A percentile compares a stretch with the other conserved stretches of the same genome.
Evolutionary conservation across 2,888 invertebrate genomes (phyloP).

Genomic region (Drosophila melanocephala): DNA sequence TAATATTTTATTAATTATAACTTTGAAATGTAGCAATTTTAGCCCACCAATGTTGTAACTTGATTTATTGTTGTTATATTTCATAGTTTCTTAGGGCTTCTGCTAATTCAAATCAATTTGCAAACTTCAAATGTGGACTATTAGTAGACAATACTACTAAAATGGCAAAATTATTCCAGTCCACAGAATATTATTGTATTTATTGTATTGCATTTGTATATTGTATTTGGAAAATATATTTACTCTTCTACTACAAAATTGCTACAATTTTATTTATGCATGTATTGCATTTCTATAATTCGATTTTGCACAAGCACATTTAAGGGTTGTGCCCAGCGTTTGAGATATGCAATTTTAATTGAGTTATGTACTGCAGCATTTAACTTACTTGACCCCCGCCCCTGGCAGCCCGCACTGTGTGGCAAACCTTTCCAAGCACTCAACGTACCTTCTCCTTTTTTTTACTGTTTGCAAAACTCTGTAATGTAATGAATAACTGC

Average conservation of each 20-base stretch:
- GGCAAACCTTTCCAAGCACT: conserved; percentile 32
- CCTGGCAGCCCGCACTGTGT: conserved; percentile 1
- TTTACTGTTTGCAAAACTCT: not conserved
- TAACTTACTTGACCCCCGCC: conserved; percentile 3
- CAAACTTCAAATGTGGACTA: not conserved
- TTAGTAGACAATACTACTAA: not conserved
- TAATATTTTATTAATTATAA: not conserved
- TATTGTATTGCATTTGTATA: no score
- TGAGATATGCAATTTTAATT: conserved; percentile 21
- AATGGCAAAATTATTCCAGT: not conserved
- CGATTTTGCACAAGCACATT: conserved; percentile 11
- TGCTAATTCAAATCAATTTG: not conserved
- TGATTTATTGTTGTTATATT: not conserved
- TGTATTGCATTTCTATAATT: conserved; percentile 17
- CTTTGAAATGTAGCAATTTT: not conserved
- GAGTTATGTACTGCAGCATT: conserved; percentile 21
- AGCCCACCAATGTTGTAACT: not conserved
- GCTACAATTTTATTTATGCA: not conserved
- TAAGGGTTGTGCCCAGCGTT: not conserved
- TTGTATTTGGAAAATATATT: not conserved
- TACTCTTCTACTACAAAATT: not conserved
- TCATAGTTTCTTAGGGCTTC: not conserved
- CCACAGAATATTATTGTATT: not conserved
- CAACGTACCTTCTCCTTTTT: conserved; percentile 28
- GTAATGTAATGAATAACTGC: conserved; percentile 60